Conservation (phyloP, 2,113 vertebrate genomes). For the Pachycephala philippinensis region DNA sequence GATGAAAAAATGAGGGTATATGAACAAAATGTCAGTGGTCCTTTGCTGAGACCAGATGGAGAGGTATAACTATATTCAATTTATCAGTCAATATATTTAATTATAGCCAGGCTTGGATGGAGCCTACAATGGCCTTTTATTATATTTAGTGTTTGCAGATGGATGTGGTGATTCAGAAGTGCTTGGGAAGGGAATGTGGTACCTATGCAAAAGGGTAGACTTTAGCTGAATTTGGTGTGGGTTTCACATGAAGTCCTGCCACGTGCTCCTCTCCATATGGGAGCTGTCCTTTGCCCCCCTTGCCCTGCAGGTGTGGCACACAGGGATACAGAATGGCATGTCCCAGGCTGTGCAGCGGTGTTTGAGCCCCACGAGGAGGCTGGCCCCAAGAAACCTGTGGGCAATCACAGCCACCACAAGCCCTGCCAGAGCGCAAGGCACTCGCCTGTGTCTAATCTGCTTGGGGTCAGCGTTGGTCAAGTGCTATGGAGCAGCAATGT, state of each 20-base stretch:
- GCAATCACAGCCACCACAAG: fast-evolving
- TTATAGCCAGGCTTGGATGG: conserved; percentile 32
- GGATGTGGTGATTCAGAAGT: not conserved
- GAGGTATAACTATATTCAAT: conserved; percentile 45
- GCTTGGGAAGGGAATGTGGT: not conserved
- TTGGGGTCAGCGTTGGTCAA: not conserved
- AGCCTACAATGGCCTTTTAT: conserved; percentile 16
- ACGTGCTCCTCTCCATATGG: not conserved
- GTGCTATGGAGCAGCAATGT: not conserved
- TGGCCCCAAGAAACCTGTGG: fast-evolving
- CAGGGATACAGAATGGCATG: fast-evolving
- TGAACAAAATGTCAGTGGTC: conserved; percentile 44
- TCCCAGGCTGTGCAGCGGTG: not conserved
- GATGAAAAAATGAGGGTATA: not conserved
- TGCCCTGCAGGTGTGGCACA: not conserved
- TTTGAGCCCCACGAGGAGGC: fast-evolving
- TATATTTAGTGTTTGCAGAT: conserved; percentile 24
- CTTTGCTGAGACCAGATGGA: conserved; percentile 47
- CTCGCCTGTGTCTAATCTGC: not conserved
- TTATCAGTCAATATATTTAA: conserved; percentile 52
- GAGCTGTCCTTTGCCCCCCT: not conserved
- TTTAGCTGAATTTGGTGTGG: not conserved
- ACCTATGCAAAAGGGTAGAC: not conserved
- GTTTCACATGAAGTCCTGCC: not conserved
- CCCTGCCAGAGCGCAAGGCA: fast-evolving